These are phyloP conservation scores for Perccottus glenii DNA, from an alignment of 2,113 vertebrate genomes.

Conservation along the genomic window DNA sequence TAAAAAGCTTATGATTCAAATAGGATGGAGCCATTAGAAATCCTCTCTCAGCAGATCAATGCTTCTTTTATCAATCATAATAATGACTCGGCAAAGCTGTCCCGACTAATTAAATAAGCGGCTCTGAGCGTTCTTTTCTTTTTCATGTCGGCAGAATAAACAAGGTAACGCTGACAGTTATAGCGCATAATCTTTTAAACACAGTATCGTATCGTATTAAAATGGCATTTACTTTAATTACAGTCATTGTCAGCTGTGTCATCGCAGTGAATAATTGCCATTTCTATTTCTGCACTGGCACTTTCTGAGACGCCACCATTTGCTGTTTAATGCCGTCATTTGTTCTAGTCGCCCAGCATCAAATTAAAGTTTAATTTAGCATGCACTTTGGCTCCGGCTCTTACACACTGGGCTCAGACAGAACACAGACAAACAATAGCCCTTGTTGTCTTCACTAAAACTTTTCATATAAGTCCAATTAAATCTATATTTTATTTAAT, in stretches of 20 bases:
- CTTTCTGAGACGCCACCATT: slow-evolving; percentile 18
- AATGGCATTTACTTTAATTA: slow-evolving; percentile 58
- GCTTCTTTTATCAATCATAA: slow-evolving; percentile 71
- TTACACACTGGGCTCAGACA: slow-evolving; percentile 31
- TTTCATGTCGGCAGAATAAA: slow-evolving; percentile 44
- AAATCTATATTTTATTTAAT: too few relatives aligned
- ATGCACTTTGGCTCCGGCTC: slow-evolving; percentile 30
- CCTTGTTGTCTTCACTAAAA: too few relatives aligned
- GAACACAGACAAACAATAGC: slow-evolving; percentile 53
- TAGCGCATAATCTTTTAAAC: slow-evolving; percentile 64
- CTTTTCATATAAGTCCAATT: too few relatives aligned
- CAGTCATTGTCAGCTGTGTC: slow-evolving; percentile 39
- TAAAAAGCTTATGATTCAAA: slow-evolving; percentile 46
- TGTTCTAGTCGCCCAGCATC: slow-evolving; percentile 14
- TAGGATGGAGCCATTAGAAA: slow-evolving; percentile 46
- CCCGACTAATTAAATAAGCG: slow-evolving; percentile 62
- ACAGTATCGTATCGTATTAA: slow-evolving; percentile 58
- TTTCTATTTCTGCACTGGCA: slow-evolving; percentile 16
- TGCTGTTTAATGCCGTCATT: slow-evolving; percentile 14
- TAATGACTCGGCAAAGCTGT: slow-evolving; percentile 51
- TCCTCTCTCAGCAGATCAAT: slow-evolving; percentile 56
- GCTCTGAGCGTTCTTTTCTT: slow-evolving; percentile 29
- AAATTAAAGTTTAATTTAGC: slow-evolving; percentile 57
- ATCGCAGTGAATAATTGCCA: slow-evolving; percentile 27
- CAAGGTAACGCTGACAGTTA: slow-evolving; percentile 44